These are phyloP conservation scores for Ditylenchus weischeri DNA, from an alignment of 2,888 invertebrate species.

Conservation along the genomic window DNA sequence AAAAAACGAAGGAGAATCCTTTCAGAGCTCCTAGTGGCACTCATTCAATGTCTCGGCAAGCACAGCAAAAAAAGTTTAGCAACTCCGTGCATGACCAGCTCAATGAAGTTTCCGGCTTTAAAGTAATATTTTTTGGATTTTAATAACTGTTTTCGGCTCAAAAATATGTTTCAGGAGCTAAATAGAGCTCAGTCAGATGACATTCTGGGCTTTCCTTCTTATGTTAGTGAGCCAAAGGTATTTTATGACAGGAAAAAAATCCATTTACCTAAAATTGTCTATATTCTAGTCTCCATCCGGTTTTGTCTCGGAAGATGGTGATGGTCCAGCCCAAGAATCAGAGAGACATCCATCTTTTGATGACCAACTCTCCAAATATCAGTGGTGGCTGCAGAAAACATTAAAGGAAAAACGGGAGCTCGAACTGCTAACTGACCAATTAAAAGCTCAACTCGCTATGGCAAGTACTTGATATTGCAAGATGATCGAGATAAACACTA, in stretches of 20 bases:
- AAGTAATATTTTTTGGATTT: background rate
- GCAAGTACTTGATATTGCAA: constrained; percentile 29
- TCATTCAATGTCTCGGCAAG: background rate
- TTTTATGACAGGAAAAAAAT: too few relatives aligned
- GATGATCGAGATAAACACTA: too few relatives aligned
- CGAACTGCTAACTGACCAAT: constrained; percentile 30
- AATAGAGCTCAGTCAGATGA: constrained; percentile 37
- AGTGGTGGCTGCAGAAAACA: constrained; percentile 33
- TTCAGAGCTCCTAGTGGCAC: constrained; percentile 3
- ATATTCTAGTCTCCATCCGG: constrained; percentile 12
- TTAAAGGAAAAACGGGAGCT: constrained; percentile 40
- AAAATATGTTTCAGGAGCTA: constrained; percentile 17
- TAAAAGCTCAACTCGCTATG: constrained; percentile 32
- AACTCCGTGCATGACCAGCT: constrained; percentile 28
- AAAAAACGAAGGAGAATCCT: background rate
- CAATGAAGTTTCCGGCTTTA: constrained; percentile 1
- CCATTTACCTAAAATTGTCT: too few relatives aligned
- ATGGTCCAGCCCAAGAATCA: constrained; percentile 9
- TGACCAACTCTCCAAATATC: constrained; percentile 31
- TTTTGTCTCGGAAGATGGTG: background rate
- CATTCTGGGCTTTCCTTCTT: constrained; percentile 27
- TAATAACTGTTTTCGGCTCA: constrained; percentile 1
- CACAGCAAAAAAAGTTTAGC: constrained; percentile 12
- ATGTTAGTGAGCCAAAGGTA: constrained; percentile 16
- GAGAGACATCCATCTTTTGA: constrained; percentile 28